Percentiles rank a stretch among this genome's conserved stretches.
These are phyloP conservation scores for Scaptomyza caliginosa DNA, from an alignment of 2,888 invertebrate species.

Conservation along the genomic window DNA sequence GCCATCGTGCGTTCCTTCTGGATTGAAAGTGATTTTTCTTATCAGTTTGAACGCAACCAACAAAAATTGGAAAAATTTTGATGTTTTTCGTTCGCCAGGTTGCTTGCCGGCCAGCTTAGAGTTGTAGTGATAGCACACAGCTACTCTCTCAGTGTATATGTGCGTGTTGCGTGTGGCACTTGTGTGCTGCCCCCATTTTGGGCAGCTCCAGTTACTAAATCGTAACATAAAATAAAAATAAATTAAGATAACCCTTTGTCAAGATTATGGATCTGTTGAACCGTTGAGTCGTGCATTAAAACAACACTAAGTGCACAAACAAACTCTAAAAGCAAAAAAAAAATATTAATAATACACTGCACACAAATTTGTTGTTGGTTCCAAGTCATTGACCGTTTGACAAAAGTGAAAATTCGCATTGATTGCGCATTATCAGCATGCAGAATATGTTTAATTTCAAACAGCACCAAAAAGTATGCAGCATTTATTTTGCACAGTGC, in stretches of 20 bases:
- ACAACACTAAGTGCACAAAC: slow-evolving; percentile 32
- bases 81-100: slow-evolving; percentile 19
- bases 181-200: slow-evolving; percentile 35
- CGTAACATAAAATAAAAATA: slow-evolving; percentile 62
- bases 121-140: slow-evolving; percentile 38
- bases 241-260: slow-evolving; percentile 33
- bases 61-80: slow-evolving; percentile 28
- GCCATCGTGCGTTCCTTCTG: slow-evolving; percentile 24
- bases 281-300: slow-evolving; percentile 30
- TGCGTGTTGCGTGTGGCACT: slow-evolving; percentile 3
- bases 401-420: background rate
- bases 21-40: slow-evolving; percentile 38
- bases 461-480: slow-evolving; percentile 30
- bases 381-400: slow-evolving; percentile 27
- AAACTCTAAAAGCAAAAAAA: slow-evolving; percentile 19
- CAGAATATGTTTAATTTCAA: background rate
- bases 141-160: background rate
- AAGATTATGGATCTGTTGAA: slow-evolving; percentile 56
- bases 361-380: slow-evolving; percentile 4
- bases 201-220: slow-evolving; percentile 15
- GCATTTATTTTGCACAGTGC: slow-evolving; percentile 54
- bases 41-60: slow-evolving; percentile 32
- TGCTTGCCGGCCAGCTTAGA: slow-evolving; percentile 39
- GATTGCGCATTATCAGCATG: background rate
- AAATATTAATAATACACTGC: slow-evolving; percentile 38